Percentiles rank a stretch among this genome's conserved stretches.
Evolutionary conservation across 2,113 vertebrate species (phyloP).

Genomic region (Semicossyphus pulcher): DNA sequence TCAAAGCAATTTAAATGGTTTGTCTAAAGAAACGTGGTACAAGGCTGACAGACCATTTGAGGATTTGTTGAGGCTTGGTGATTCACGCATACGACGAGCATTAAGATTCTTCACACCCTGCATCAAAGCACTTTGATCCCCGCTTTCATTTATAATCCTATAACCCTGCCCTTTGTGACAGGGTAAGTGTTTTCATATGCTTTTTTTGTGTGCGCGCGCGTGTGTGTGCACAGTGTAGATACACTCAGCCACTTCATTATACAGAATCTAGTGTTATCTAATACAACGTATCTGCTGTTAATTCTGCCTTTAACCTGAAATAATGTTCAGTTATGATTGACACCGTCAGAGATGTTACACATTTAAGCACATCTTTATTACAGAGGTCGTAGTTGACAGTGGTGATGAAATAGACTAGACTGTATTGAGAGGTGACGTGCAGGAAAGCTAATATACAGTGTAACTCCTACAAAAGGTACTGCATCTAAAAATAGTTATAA

Average conservation of each 20-base stretch:
- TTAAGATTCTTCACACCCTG: constrained; percentile 42
- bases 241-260: neutral
- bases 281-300: neutral
- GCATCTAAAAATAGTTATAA: no score
- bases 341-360: neutral
- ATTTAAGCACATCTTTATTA: neutral
- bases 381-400: no score
- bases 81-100: constrained; percentile 40
- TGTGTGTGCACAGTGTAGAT: neutral
- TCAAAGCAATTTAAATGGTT: constrained; percentile 48
- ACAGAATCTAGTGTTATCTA: neutral
- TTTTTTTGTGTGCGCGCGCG: neutral
- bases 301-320: neutral
- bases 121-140: constrained; percentile 53
- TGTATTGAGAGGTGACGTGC: no score
- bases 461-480: no score
- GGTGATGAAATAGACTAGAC: no score
- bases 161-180: constrained; percentile 42
- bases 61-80: constrained; percentile 48
- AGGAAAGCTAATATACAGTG: no score
- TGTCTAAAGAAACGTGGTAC: constrained; percentile 31
- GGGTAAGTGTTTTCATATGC: constrained; percentile 13
- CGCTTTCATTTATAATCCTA: constrained; percentile 51
- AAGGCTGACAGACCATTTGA: constrained; percentile 47
- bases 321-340: neutral